Conservation (phyloP, 2,888 invertebrate species). For the Ypsolopha sequella region DNA sequence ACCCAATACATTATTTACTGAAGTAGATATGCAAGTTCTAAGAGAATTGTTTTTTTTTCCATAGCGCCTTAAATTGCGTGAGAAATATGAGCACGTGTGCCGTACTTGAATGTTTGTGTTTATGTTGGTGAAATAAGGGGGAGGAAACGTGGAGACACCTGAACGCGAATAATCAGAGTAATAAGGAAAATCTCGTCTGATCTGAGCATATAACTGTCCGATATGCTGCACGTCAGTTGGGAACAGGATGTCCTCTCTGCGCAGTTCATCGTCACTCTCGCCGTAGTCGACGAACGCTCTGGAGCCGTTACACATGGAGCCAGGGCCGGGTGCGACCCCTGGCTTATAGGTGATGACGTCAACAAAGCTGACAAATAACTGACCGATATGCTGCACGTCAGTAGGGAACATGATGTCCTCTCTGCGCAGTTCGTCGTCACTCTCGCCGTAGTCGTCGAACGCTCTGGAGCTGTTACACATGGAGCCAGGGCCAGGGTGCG, state of each 20-base stretch:
- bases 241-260: conserved; percentile 88
- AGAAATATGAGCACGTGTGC: too few relatives aligned
- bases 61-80: too few relatives aligned
- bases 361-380: conserved; percentile 45
- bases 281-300: conserved; percentile 83
- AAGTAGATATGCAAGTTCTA: too few relatives aligned
- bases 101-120: too few relatives aligned
- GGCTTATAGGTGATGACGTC: conserved; percentile 59
- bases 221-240: conserved; percentile 75
- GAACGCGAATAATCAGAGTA: too few relatives aligned
- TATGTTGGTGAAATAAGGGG: too few relatives aligned
- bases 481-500: conserved; percentile 58
- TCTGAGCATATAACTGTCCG: conserved; percentile 63
- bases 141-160: too few relatives aligned
- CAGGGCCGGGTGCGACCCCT: conserved; percentile 42
- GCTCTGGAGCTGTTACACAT: conserved; percentile 74
- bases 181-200: too few relatives aligned
- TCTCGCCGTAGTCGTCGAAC: conserved; percentile 88
- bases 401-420: conserved; percentile 88
- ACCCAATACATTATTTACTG: too few relatives aligned
- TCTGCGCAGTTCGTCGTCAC: conserved; percentile 89
- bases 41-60: too few relatives aligned
- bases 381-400: conserved; percentile 75
- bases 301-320: conserved; percentile 75
- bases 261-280: conserved; percentile 92